phyloP scores from a whole-genome alignment of 2,113 vertebrate genomes.

The Thymallus thymallus region DNA sequence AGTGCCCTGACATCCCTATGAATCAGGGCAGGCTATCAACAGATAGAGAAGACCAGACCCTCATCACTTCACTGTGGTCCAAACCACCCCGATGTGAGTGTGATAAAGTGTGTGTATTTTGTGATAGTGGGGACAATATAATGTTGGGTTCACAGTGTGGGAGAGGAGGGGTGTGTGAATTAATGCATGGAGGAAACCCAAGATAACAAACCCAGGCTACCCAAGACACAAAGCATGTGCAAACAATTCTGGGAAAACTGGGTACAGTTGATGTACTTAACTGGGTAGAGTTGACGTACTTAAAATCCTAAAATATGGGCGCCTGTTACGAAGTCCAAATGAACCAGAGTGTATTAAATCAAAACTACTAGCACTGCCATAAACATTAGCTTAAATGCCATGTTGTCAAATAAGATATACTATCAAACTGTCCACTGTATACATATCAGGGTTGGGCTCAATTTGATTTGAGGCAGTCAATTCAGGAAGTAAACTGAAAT shows the following conservation, averaged over 20 bases:
- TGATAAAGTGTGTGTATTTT: conserved; percentile 31
- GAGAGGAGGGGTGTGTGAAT: conserved; percentile 43
- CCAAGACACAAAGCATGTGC: conserved; percentile 61
- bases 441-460: too few relatives aligned
- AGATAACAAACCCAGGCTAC: conserved; percentile 64
- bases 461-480: too few relatives aligned
- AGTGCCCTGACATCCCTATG: conserved; percentile 38
- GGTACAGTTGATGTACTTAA: conserved; percentile 32
- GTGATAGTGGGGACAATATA: conserved; percentile 41
- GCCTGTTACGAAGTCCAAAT: conserved; percentile 36
- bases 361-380: background rate
- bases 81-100: conserved; percentile 27
- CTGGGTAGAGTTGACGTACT: conserved; percentile 39
- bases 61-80: conserved; percentile 37
- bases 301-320: conserved; percentile 32
- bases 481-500: too few relatives aligned
- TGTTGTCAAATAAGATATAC: background rate
- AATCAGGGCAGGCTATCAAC: conserved; percentile 38
- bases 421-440: background rate
- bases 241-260: conserved; percentile 60
- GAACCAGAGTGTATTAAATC: conserved; percentile 33
- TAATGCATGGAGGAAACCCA: conserved; percentile 43
- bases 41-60: background rate
- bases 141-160: conserved; percentile 38
- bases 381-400: background rate